Conservation (phyloP, 2,113 vertebrate genomes). For the Cettia cetti region DNA sequence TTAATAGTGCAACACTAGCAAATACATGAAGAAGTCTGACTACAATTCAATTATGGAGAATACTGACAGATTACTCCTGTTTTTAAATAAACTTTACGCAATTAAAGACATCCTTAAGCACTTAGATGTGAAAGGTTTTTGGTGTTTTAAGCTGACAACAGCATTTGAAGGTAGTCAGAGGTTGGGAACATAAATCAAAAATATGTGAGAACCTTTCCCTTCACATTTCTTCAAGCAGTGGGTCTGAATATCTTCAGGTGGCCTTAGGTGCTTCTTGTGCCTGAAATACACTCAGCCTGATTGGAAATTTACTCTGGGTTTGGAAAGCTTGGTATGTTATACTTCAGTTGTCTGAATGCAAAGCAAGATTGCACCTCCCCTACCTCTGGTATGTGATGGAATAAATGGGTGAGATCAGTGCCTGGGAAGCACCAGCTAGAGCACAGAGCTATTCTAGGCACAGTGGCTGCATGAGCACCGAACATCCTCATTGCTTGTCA, state of each 20-base stretch:
- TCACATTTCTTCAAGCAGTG: neutral
- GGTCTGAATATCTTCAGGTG: neutral
- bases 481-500: neutral
- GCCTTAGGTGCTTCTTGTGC: neutral
- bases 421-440: neutral
- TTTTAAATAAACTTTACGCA: neutral
- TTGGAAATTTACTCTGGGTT: neutral
- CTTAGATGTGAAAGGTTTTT: neutral
- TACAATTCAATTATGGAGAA: neutral
- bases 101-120: neutral
- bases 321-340: neutral
- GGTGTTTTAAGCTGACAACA: neutral
- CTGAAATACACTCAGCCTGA: neutral
- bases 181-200: neutral
- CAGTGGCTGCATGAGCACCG: neutral
- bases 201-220: neutral
- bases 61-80: neutral
- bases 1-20: neutral
- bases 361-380: neutral
- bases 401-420: neutral
- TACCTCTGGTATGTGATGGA: neutral
- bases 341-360: neutral
- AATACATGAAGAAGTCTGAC: neutral
- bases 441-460: neutral
- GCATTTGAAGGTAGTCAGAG: neutral